Percentiles rank a stretch among this genome's conserved stretches.
Evolutionary conservation across 2,113 vertebrate genomes (phyloP).

Genomic region (Promerops cafer): DNA sequence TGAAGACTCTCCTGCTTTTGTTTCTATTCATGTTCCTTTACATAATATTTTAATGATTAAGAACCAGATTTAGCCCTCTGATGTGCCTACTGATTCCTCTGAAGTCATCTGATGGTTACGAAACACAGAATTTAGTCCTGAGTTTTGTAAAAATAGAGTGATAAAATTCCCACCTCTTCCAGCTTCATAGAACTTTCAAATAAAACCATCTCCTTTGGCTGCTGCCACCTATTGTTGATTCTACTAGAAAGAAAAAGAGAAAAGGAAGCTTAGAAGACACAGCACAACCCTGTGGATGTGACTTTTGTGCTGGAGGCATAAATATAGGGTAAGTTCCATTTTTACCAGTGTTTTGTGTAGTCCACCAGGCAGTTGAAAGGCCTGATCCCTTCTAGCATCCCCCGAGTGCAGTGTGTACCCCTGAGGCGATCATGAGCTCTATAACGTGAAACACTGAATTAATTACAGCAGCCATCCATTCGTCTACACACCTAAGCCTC

Average conservation of each 20-base stretch:
- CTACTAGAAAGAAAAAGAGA: neutral
- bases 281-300: neutral
- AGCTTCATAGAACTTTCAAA: neutral
- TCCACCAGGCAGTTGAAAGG: neutral
- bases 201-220: neutral
- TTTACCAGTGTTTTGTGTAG: neutral
- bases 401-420: neutral
- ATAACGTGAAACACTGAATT: neutral
- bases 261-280: neutral
- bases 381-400: neutral
- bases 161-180: neutral
- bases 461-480: neutral
- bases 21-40: slow-evolving; percentile 66
- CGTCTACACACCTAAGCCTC: neutral
- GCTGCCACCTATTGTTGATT: neutral
- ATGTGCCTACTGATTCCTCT: slow-evolving; percentile 11
- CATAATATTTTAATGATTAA: slow-evolving; percentile 66
- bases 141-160: neutral
- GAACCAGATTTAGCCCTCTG: slow-evolving; percentile 12
- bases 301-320: neutral
- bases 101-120: neutral
- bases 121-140: neutral
- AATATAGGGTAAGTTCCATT: neutral
- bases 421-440: neutral
- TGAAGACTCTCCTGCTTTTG: slow-evolving; percentile 53